Evolutionary conservation across 2,888 invertebrate genomes (phyloP).

Genomic region (Nephrotoma flavescens): DNA sequence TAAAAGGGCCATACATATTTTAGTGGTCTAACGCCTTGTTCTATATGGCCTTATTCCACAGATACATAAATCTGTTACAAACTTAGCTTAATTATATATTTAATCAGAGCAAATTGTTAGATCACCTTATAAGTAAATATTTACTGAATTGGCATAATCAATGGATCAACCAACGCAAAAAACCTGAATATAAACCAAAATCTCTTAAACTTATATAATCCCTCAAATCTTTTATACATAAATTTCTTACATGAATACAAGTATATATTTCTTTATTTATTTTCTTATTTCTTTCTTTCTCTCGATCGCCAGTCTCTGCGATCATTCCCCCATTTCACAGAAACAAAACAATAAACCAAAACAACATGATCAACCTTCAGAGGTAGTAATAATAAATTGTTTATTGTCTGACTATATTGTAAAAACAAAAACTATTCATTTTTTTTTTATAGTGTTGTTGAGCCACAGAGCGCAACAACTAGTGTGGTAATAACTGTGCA

Average conservation of each 20-base stretch:
- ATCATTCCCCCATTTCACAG: background rate
- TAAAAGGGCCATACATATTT: too few relatives aligned
- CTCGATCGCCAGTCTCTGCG: background rate
- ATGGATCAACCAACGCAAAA: background rate
- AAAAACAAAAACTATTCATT: background rate
- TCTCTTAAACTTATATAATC: background rate
- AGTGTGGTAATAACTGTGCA: background rate
- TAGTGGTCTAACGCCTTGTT: too few relatives aligned
- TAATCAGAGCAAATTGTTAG: background rate
- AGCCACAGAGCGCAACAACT: background rate
- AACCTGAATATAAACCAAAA: background rate
- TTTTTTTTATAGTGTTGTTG: background rate
- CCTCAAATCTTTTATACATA: background rate
- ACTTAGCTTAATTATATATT: too few relatives aligned
- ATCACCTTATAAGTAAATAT: background rate
- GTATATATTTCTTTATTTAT: background rate
- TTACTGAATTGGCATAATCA: background rate
- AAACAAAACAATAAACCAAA: background rate
- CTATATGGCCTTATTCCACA: too few relatives aligned
- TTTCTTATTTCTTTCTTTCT: background rate
- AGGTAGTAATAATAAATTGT: background rate
- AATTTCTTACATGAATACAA: background rate
- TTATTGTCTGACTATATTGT: background rate
- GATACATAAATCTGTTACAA: too few relatives aligned
- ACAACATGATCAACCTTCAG: background rate